Evolutionary conservation across 2,113 vertebrate genomes (phyloP), one percentile per base, ranked within the genome.

Genomic region (Oceanites oceanicus): DNA sequence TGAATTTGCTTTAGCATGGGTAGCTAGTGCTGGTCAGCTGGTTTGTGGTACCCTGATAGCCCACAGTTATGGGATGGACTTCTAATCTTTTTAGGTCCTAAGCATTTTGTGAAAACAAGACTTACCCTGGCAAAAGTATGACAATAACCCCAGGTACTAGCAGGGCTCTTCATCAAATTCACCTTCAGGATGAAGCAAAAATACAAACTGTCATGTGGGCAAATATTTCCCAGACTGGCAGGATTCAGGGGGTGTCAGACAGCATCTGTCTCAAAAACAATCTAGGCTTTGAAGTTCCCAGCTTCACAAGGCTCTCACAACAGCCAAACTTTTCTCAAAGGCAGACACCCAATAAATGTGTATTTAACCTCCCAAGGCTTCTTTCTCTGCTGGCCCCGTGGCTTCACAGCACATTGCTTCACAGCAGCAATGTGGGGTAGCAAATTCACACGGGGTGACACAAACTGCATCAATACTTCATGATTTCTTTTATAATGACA

Each of bases 401-500:
- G 10, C 38, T 38, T 38, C 38, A 38, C 38, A 38, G 38, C 38
- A 38, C 38, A 38, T 38, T 38, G 38, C 38, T 38, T 38, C 38
- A 8, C 80, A 92, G 82, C 95, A 79, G 89, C 84, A 10, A 6
- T 7, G 18, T 50, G 74, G 70, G 80, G 66, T 32, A 68, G 90
- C 77, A 94, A 68, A 93, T 95, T 95, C 94, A 70, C 58, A 61
- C 15, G 80, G 75, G 86, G 70, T 83, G 88, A 89, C 84, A 95
- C 44, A 9, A 72, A 72, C 87, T 90, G 78, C 94, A 81, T 96
- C 92, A 65, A 90, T 91, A 92, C 86, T 90, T 92, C 95, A 95
- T 96, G 95, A 91, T 93, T 91, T 95, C 92, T 75, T 74, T 86
- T 40, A 44, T 90, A 97, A 96, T 84, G 87, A 92, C 94, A 97